A percentile compares a stretch with the other conserved stretches of the same genome.
These are phyloP conservation scores for Anolis sagrei DNA, from an alignment of 2,113 vertebrate species.

Conservation along the genomic window DNA sequence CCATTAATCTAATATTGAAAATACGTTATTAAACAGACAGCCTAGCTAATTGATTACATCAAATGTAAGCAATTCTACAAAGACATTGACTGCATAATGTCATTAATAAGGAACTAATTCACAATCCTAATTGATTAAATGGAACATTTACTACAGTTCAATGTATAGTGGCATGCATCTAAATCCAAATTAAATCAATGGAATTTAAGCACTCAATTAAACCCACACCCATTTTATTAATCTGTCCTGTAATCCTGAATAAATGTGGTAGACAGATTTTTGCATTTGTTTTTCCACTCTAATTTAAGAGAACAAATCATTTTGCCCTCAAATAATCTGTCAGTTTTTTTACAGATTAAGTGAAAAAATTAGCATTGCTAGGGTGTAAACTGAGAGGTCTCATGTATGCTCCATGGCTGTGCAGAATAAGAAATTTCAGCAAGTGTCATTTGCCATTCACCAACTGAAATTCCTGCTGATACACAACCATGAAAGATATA, in stretches of 20 bases:
- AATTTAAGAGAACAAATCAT: constrained; percentile 4
- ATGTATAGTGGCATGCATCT: constrained; percentile 5
- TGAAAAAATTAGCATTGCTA: too few relatives aligned
- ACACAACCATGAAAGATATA: too few relatives aligned
- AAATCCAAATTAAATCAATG: constrained; percentile 24
- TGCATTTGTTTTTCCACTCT: neutral
- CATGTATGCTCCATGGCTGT: too few relatives aligned
- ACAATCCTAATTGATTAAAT: neutral
- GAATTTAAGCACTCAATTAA: neutral
- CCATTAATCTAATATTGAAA: neutral
- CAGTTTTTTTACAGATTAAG: too few relatives aligned
- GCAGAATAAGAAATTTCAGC: too few relatives aligned
- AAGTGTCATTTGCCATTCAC: too few relatives aligned
- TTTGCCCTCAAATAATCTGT: neutral
- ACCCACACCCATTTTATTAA: neutral
- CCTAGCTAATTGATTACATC: neutral
- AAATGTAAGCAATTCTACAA: constrained; percentile 2
- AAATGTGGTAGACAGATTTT: neutral
- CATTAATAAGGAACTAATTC: neutral
- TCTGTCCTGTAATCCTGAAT: neutral
- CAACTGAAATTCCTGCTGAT: too few relatives aligned
- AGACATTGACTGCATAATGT: neutral
- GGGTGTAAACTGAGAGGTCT: too few relatives aligned
- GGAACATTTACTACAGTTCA: constrained; percentile 9
- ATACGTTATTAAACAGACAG: neutral